Percentiles rank a stretch among this genome's conserved stretches.
Conservation (phyloP, 2,888 invertebrate genomes). For the Epirrhoe alternata region DNA sequence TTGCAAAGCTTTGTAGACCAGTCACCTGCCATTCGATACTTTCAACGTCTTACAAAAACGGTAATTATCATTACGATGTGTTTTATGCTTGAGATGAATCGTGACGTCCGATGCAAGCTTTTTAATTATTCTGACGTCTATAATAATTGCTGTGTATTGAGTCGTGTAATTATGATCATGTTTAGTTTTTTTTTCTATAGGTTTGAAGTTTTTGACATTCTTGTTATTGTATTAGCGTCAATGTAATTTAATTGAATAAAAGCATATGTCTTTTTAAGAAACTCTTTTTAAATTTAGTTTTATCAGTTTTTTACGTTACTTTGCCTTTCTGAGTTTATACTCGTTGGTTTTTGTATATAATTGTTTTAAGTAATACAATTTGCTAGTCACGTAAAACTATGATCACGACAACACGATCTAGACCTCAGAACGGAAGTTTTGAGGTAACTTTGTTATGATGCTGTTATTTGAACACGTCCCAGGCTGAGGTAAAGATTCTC, state of each 20-base stretch:
- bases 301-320: background rate
- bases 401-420: slow-evolving; percentile 70
- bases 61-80: slow-evolving; percentile 32
- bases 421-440: slow-evolving; percentile 53
- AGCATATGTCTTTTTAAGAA: background rate
- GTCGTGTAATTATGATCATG: slow-evolving; percentile 15
- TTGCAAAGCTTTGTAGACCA: slow-evolving; percentile 4
- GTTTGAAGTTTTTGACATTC: background rate
- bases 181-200: background rate
- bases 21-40: slow-evolving; percentile 26
- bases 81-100: slow-evolving; percentile 28
- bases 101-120: slow-evolving; percentile 31
- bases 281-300: background rate
- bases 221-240: background rate
- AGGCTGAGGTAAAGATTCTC: slow-evolving; percentile 45
- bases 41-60: slow-evolving; percentile 25
- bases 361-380: slow-evolving; percentile 58
- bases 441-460: slow-evolving; percentile 58
- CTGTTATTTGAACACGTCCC: slow-evolving; percentile 59
- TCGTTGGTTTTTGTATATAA: slow-evolving; percentile 32
- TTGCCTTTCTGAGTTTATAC: background rate
- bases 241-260: background rate
- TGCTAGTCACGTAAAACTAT: slow-evolving; percentile 67
- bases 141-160: slow-evolving; percentile 32
- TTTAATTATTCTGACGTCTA: slow-evolving; percentile 41